Evolutionary conservation across 1,140 invertebrate species (phyloP), one percentile per base, ranked within the genome.

Genomic region (Mamestra configurata): DNA sequence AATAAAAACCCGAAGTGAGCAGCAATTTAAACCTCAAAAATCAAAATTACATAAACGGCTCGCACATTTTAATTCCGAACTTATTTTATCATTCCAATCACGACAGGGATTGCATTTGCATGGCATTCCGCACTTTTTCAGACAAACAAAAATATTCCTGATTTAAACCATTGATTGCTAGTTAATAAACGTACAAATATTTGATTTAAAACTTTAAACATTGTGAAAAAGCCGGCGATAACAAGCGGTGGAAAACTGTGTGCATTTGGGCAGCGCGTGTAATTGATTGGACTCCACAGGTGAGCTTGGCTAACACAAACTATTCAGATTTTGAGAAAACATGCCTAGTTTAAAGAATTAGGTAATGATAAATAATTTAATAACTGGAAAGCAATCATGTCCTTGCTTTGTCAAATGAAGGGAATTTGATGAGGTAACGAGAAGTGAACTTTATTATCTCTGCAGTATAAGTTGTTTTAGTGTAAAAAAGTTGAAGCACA

Each of bases 121-220:
- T 22, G 18, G 18, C 35, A 37, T 20, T 40, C 35, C 15, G 15
- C 55, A 59, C 24, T 59, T 31, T 31, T n/a, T 59, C 20, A 4
- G 13, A 6, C 13, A 49, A 55, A 24, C n/a, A 22, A 57, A 75
- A 57, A 57, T 43, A 57, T 40, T 22, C 18, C 35, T 53, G 46
- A 31, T 59, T 57, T 11, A 75, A 43, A 40, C 53, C 71, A 75
- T 43, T 75, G 71, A 43, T 75, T 57, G 71, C 15, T 27, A 24
- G 71, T 59, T 75, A 75, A 75, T 75, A 57, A 75, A 75, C 13
- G 51, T 10, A 61, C 55, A 64, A 76, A 76, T 37, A 59, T 43
- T 31, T 24, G 64, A 3, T 27, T 49, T 49, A 27, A 68, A 49
- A 68, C 35, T 73, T 73, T 24, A 75, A 75, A 59, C 35, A n/a